Evolutionary conservation across 35 echinoderm and acorn worm species (phyloP), one percentile per base, ranked within the genome.

Genomic region (Ptychodera flava): DNA sequence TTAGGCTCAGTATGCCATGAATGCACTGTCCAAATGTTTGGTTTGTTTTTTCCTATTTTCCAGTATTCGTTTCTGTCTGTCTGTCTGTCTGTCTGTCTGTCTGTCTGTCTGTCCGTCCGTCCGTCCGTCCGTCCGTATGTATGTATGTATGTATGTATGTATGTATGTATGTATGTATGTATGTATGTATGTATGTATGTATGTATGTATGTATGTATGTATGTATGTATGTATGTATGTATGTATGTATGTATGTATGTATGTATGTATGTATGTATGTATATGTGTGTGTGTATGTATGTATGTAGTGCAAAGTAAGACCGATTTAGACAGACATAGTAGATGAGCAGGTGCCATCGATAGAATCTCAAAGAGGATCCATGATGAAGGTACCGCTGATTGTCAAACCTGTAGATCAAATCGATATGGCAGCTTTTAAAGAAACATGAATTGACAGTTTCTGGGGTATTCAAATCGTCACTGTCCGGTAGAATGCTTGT

Each of bases 131-230:
- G 45, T 64, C 6, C 22, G 45, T 64, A 64, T 64, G 45, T 64
- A 64, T 64, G 45, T 64, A 64, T 64, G 45, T 64, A 64, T 64
- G 45, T 64, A 64, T 64, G 45, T 64, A 64, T 64, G 45, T 64
- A 64, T 64, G 45, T 64, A 64, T 64, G 45, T 64, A 22, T 64
- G 45, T 64, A 22, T 64, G 45, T 64, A 22, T 64, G 45, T 64
- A 22, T 64, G 45, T 64, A 22, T 64, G 45, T 64, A 22, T 64
- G 45, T 64, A 22, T 64, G 45, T 64, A 22, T 64, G 45, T 64
- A 22, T 64, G 45, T 64, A 22, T 64, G 45, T 64, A 22, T 64
- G 45, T 64, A 22, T 64, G 45, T 64, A 22, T 64, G 45, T 64
- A 22, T 64, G 45, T 64, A 22, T 64, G 45, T 64, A 22, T 64